phyloP scores from a whole-genome alignment of 2,797 vertebrate species.

The Threskiornis aethiopicus region DNA sequence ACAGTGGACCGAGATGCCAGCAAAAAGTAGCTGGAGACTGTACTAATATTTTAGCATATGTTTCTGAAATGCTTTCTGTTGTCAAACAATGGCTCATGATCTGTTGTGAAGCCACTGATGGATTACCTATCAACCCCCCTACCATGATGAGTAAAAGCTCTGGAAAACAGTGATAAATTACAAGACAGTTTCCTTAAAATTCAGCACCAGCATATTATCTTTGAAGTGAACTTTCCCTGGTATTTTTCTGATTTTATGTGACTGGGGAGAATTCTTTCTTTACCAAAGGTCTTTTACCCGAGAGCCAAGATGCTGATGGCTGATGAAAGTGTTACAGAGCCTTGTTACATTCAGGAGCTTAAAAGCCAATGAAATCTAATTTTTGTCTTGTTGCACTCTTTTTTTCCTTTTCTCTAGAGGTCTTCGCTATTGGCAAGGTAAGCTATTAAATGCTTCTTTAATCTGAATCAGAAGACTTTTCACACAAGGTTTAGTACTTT shows the following conservation, averaged over 20 bases:
- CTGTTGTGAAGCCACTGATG: neutral
- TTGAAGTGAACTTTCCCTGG: neutral
- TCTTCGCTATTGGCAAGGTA: neutral
- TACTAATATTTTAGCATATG: neutral
- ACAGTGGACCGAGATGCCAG: neutral
- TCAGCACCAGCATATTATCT: neutral
- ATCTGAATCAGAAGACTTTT: constrained; percentile 37
- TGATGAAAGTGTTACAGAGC: neutral
- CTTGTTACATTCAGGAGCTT: neutral
- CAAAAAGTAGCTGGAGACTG: neutral
- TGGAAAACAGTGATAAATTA: neutral
- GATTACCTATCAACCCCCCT: neutral
- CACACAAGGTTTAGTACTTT: neutral
- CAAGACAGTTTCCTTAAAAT: neutral
- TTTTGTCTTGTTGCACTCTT: constrained; percentile 5
- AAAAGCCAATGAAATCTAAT: constrained; percentile 21
- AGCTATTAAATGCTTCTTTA: constrained; percentile 28
- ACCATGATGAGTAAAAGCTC: neutral
- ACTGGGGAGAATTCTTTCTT: neutral
- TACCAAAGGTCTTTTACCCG: constrained; percentile 18
- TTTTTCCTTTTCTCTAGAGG: neutral
- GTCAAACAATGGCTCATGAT: neutral
- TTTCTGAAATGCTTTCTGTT: neutral
- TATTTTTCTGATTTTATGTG: constrained; percentile 11
- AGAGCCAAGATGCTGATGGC: neutral